Base-by-base conservation (phyloP, 2,888 invertebrate genomes). In the Hemaris fuciformis region DNA sequence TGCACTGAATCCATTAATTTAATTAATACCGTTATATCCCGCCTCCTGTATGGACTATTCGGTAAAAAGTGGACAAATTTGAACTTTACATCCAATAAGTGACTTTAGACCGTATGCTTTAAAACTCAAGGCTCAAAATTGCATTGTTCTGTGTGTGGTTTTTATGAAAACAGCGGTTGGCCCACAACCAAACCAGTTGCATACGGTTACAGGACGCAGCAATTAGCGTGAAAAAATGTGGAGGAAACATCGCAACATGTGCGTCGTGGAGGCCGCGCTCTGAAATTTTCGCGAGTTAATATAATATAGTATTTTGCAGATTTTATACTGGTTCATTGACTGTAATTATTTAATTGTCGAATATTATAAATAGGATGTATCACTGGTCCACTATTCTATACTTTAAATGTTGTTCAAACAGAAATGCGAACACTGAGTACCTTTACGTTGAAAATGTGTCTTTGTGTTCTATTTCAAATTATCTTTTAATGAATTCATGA, bases 201-300 rank as follows among this genome's bases (percentile, higher is more conserved):
- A 68, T 66, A 67, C 67, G 69, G 72, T 66, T 69, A 62, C 72
- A 66, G 65, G 65, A 68, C 64, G 66, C 59, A 64, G 73, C 73
- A 75, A 76, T 77, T 77, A 75, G 68, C 62, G 74, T 71, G 72
- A 69, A 76, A 73, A 76, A 76, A 70, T 72, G 66, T 70, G 67
- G 65, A 63, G 23, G 43, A 61, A 27, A 34, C 43, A 41, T 61
- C 42, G 34, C 48, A 43, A 43, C 22, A 61, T 31, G 22, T 31
- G 42, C 56, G 23, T 20, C 25, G 43, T 27, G 15, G 20, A 31
- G 18, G 7, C 18, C 10, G 53, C 41, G 15, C 25, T 60, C 15
- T 60, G 15, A n/a, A 41, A 53, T 48, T 25, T 25, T 60, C 23
- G 48, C 22, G 38, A 18, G 5, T 23, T n/a, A 46, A 59, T 46